phyloP scores from a whole-genome alignment of 2,888 invertebrate species.

The Metellina segmentata region DNA sequence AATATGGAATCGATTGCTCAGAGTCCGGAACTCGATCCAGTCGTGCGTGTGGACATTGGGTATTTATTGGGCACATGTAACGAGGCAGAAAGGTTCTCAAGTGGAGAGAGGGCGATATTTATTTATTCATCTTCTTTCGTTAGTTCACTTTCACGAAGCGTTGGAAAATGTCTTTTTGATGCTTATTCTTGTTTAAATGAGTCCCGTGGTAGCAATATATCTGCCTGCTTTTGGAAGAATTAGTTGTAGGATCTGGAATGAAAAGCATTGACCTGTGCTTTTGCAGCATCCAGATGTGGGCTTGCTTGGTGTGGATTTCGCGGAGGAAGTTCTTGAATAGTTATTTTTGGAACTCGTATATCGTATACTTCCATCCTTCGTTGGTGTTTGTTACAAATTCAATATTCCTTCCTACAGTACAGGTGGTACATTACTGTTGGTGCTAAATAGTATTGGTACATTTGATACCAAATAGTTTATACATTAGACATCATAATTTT shows the following conservation, averaged over 20 bases:
- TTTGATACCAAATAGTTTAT: too few species aligned
- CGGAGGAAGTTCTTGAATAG: too few species aligned
- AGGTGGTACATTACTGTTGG: too few species aligned
- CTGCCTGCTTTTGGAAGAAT: not conserved
- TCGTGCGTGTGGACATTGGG: slow-evolving; percentile 57
- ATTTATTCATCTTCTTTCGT: slow-evolving; percentile 60
- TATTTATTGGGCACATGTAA: slow-evolving; percentile 58
- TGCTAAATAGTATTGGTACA: too few species aligned
- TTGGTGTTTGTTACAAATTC: too few species aligned
- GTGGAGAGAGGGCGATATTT: slow-evolving; percentile 32
- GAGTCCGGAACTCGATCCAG: slow-evolving; percentile 32
- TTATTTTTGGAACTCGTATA: too few species aligned
- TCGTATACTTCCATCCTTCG: too few species aligned
- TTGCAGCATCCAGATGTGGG: too few species aligned
- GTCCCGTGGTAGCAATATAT: not conserved
- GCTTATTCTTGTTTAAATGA: not conserved
- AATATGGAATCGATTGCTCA: slow-evolving; percentile 60
- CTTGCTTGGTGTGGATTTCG: too few species aligned
- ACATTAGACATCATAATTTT: too few species aligned
- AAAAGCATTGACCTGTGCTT: not conserved
- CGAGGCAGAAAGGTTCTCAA: slow-evolving; percentile 44
- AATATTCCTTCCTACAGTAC: too few species aligned
- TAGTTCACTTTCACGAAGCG: slow-evolving; percentile 40
- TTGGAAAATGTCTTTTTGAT: not conserved
- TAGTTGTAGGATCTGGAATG: not conserved